Conservation (phyloP, 2,113 vertebrate species). For the Vimba vimba region DNA sequence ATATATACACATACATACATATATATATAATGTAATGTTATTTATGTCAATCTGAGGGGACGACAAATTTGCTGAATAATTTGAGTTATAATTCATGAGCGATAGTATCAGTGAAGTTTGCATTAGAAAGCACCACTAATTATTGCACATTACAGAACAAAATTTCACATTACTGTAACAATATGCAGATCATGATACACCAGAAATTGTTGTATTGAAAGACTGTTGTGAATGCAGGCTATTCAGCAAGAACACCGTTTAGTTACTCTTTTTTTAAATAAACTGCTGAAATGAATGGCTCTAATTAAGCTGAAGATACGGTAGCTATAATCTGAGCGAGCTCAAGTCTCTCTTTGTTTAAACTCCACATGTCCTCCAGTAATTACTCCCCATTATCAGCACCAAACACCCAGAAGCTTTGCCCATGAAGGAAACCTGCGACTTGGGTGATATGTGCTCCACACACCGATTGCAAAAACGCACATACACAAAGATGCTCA, state of each 20-base stretch:
- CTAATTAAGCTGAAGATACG: slow-evolving; percentile 43
- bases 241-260: not conserved
- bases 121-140: not conserved
- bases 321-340: slow-evolving; percentile 11
- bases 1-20: too few relatives aligned
- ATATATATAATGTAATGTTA: too few relatives aligned
- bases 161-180: not conserved
- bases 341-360: slow-evolving; percentile 40
- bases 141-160: not conserved
- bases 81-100: not conserved
- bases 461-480: slow-evolving; percentile 12
- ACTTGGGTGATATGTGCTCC: slow-evolving; percentile 14
- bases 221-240: not conserved
- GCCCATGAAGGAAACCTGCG: slow-evolving; percentile 27
- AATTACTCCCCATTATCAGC: slow-evolving; percentile 57
- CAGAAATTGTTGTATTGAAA: not conserved
- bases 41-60: too few relatives aligned
- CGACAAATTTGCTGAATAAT: not conserved
- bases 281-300: slow-evolving; percentile 34
- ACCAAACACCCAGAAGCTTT: slow-evolving; percentile 43
- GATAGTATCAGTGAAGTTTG: not conserved
- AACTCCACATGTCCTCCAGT: slow-evolving; percentile 32
- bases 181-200: not conserved
- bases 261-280: not conserved
- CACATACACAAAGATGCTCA: slow-evolving; percentile 13